Evolutionary conservation across 2,797 vertebrate species (phyloP).

Genomic region (Lagorchestes hirsutus): DNA sequence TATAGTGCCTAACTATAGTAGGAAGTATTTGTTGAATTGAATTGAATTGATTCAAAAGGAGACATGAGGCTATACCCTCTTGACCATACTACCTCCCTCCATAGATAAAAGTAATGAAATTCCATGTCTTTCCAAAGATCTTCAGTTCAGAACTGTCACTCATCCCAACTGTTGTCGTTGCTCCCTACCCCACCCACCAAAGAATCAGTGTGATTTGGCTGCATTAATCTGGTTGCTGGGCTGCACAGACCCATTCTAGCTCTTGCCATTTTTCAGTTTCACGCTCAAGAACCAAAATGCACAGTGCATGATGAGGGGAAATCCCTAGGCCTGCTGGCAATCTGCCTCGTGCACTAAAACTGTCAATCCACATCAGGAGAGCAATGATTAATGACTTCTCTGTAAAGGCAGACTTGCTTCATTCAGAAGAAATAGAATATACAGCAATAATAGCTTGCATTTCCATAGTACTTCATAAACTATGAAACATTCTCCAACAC

Average conservation of each 20-base stretch:
- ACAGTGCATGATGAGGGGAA: constrained; percentile 29
- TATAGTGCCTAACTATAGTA: background rate
- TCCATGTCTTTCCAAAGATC: background rate
- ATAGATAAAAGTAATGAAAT: background rate
- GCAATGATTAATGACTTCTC: constrained; percentile 71
- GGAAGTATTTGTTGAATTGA: background rate
- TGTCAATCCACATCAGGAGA: constrained; percentile 72
- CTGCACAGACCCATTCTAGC: background rate
- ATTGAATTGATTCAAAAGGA: background rate
- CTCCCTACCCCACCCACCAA: background rate
- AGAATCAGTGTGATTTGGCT: background rate
- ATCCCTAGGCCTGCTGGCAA: constrained; percentile 62
- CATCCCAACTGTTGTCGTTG: background rate
- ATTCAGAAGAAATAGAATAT: constrained; percentile 50
- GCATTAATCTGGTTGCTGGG: background rate
- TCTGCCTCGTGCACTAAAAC: constrained; percentile 65
- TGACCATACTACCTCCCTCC: background rate
- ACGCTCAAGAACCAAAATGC: background rate
- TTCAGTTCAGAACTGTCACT: background rate
- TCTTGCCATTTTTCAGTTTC: constrained; percentile 59
- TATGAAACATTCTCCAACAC: background rate
- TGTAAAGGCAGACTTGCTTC: constrained; percentile 64
- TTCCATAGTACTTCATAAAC: background rate
- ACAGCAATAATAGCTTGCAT: background rate
- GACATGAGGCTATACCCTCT: background rate